Conservation (phyloP, 2,888 invertebrate species). For the Melieria picta region DNA sequence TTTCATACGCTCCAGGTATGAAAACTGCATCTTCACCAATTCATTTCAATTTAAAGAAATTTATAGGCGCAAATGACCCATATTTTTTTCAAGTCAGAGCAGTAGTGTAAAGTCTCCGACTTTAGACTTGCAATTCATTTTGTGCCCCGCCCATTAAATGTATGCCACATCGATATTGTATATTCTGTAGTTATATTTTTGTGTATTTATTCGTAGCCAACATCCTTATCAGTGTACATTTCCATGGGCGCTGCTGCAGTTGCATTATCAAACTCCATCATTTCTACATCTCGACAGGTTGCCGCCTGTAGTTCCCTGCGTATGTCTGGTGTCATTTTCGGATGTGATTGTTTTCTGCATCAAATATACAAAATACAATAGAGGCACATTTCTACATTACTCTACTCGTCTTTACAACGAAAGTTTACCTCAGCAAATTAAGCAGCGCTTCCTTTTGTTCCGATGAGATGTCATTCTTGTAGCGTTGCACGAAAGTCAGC, state of each 20-base stretch:
- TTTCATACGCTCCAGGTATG: too few species aligned
- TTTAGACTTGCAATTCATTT: too few species aligned
- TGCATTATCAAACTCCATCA: slow-evolving; percentile 59
- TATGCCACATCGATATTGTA: too few species aligned
- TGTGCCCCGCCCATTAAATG: too few species aligned
- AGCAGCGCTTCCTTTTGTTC: slow-evolving; percentile 91
- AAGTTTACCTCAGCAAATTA: slow-evolving; percentile 72
- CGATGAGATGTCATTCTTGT: slow-evolving; percentile 92
- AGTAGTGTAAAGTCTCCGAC: too few species aligned
- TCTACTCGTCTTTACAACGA: not conserved
- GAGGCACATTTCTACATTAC: not conserved
- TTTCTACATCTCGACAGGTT: slow-evolving; percentile 80
- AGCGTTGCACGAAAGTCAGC: slow-evolving; percentile 92
- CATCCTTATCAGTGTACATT: slow-evolving; percentile 58
- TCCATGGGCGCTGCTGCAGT: slow-evolving; percentile 47
- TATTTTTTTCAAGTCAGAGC: too few species aligned
- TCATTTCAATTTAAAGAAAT: too few species aligned
- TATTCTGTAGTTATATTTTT: not conserved
- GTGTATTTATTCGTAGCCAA: slow-evolving; percentile 46
- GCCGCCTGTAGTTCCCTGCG: slow-evolving; percentile 87
- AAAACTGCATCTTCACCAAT: too few species aligned
- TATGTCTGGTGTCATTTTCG: slow-evolving; percentile 76
- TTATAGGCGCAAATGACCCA: too few species aligned
- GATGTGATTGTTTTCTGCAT: slow-evolving; percentile 62
- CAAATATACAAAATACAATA: not conserved